Base-by-base conservation (phyloP, 2,113 vertebrate species). In the Bubo bubo region DNA sequence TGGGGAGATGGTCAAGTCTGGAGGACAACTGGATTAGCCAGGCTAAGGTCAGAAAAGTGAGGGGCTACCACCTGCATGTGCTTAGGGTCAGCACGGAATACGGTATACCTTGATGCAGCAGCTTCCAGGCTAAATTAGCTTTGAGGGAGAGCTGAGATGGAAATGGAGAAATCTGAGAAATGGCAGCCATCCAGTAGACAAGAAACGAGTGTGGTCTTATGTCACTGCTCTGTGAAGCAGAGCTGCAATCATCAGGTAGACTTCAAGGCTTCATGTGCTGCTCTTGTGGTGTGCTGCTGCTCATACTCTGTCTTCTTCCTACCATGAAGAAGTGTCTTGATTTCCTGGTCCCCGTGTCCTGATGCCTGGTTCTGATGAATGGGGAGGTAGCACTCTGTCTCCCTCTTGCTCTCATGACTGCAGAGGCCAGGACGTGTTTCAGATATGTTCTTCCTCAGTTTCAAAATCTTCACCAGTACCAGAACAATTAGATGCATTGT, bases 221-320 rank as follows among this genome's bases (percentile, higher is more conserved):
- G 8, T 21, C 6, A 3, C 28, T 47, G 22, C 1, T 63, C 43
- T 90, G 53, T 4, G 8, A 67, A 39, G 39, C 45, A 60, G 20
- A 26, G 28, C 60, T 85, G 26, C 0, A 0, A 14, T 55, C 19
- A 8, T 28, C 62, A 39, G 35, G 1, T 27, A 32, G 52, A 26
- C 23, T 53, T 56, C 35, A 45, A 45, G 16, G 43, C 43, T 45
- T 45, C 43, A 26, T 71, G 30, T 55, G 28, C 24, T 45, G 73
- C 63, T 82, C 17, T 20, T 10, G 7, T 55, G 47, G 14, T 30
- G 24, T 74, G 30, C 16, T 90, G 34, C 53, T 77, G 45, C 55
- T 63, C 35, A 49, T 83, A 24, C 28, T 64, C 28, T n/a, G 23
- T 63, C 49, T 37, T 15, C 27, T 79, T 66, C 22, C 63, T 49